These are phyloP conservation scores for Anguilla pacifica DNA, from an alignment of 2,797 vertebrate species.

Conservation along the genomic window DNA sequence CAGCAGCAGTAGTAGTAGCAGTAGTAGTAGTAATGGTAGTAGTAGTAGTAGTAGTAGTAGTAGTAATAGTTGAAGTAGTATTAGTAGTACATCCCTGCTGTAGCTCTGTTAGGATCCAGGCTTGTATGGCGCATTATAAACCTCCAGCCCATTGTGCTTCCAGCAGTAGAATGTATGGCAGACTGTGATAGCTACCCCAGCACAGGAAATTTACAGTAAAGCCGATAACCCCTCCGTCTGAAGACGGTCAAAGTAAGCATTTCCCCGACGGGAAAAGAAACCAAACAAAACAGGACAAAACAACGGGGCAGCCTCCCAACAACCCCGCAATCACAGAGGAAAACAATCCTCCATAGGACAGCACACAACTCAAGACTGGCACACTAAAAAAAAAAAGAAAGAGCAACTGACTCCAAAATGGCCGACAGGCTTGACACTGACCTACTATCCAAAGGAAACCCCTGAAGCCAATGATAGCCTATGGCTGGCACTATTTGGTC, in stretches of 20 bases:
- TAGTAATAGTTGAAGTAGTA: no score
- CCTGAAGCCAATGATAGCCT: constrained; percentile 1
- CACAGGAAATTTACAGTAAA: background rate
- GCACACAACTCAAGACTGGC: background rate
- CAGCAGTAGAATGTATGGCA: background rate
- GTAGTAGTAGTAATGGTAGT: no score
- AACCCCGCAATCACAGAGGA: background rate
- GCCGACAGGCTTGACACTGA: background rate
- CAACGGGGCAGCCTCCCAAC: background rate
- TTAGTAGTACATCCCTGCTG: background rate
- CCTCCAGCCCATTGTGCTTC: background rate
- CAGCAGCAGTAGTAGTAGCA: no score
- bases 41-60: no score
- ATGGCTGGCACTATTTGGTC: background rate
- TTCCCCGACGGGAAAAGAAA: background rate
- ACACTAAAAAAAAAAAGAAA: background rate
- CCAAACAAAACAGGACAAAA: background rate
- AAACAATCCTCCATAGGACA: background rate
- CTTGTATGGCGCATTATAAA: background rate
- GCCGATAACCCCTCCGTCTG: background rate
- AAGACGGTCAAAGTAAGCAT: background rate
- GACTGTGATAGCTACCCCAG: background rate
- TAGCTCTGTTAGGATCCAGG: background rate
- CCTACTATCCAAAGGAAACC: background rate
- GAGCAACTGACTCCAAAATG: background rate